A percentile compares a stretch with the other conserved stretches of the same genome.
Conservation (phyloP, 2,888 invertebrate genomes). For the Oxycera nigricornis region DNA sequence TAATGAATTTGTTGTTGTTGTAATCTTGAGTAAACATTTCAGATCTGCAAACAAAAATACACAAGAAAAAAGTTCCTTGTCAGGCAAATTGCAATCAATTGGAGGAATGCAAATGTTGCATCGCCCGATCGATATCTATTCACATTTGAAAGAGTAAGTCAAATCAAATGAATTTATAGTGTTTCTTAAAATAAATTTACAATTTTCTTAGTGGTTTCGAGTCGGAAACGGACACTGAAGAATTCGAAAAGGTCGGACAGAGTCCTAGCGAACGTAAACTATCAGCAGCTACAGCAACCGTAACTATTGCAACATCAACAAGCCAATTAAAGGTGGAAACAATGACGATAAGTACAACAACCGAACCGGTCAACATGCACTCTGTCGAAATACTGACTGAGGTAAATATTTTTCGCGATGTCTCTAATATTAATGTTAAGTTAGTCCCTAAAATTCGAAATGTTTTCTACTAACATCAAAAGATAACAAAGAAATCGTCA, state of each 20-base stretch:
- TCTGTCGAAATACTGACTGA: conserved; percentile 60
- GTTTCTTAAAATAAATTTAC: conserved; percentile 8
- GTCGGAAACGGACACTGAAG: conserved; percentile 82
- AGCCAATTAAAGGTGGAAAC: conserved; percentile 50
- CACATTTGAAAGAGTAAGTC: conserved; percentile 64
- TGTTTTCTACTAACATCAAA: conserved; percentile 28
- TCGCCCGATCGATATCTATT: conserved; percentile 61
- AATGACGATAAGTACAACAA: conserved; percentile 51
- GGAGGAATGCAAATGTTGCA: conserved; percentile 32
- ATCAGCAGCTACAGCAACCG: conserved; percentile 63
- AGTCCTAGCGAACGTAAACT: conserved; percentile 64
- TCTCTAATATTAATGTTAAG: neutral
- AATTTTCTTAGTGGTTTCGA: conserved; percentile 71
- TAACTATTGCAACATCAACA: conserved; percentile 52
- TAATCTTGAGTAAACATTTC: conserved; percentile 8
- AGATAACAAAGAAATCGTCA: conserved; percentile 62
- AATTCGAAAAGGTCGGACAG: conserved; percentile 80
- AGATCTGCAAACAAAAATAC: conserved; percentile 47
- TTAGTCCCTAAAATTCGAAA: conserved; percentile 25
- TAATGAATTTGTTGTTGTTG: neutral
- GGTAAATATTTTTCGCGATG: conserved; percentile 47
- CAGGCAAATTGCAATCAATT: conserved; percentile 44
- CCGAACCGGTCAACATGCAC: conserved; percentile 54
- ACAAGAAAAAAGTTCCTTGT: conserved; percentile 43
- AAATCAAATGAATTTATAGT: neutral